Conservation (phyloP, 2,113 vertebrate species). For the Leucosticte australis region DNA sequence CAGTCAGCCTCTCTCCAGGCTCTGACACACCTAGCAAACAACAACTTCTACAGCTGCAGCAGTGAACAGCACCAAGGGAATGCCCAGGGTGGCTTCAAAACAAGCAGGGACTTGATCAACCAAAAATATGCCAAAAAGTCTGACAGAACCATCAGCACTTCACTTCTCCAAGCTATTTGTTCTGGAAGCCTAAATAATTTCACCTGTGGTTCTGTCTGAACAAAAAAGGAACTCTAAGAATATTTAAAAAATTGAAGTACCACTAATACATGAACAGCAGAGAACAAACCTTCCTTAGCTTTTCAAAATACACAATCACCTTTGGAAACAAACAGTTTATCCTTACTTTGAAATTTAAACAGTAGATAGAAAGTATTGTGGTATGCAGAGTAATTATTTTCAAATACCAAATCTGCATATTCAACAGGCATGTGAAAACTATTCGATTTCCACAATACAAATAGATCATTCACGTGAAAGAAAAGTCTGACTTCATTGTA, state of each 20-base stretch:
- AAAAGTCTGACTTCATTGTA: neutral
- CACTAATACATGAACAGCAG: neutral
- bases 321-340: neutral
- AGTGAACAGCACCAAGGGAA: neutral
- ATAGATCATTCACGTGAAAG: neutral
- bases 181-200: neutral
- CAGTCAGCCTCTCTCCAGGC: neutral
- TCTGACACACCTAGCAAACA: neutral
- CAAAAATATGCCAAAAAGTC: neutral
- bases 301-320: neutral
- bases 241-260: neutral
- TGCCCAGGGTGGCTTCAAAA: neutral
- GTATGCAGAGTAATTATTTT: neutral
- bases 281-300: neutral
- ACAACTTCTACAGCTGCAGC: neutral
- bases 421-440: neutral
- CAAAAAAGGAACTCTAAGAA: neutral
- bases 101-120: neutral
- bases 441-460: neutral
- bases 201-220: neutral
- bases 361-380: accelerated
- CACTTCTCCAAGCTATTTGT: neutral
- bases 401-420: neutral
- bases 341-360: neutral
- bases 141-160: neutral